Evolutionary conservation across 2,113 vertebrate genomes (phyloP).

Genomic region (Pavo muticus): DNA sequence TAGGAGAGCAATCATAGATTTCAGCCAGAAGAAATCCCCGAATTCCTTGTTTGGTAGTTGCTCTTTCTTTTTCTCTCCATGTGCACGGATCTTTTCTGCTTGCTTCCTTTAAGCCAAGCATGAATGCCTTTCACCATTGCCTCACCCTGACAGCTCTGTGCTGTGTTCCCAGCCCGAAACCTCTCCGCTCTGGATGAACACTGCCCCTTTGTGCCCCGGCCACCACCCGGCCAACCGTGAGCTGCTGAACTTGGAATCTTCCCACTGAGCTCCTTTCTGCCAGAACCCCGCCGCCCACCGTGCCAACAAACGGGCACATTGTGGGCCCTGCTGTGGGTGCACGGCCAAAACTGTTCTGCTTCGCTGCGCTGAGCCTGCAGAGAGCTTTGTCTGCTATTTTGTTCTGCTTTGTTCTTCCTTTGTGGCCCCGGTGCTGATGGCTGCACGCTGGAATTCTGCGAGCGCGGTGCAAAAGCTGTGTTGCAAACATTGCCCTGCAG

Average conservation of each 20-base stretch:
- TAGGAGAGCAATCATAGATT: neutral
- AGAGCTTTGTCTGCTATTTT: neutral
- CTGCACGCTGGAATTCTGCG: neutral
- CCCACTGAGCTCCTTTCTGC: slow-evolving; percentile 3
- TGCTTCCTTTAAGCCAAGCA: neutral
- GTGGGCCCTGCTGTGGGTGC: neutral
- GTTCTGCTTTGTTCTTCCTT: too few species aligned
- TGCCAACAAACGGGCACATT: slow-evolving; percentile 7
- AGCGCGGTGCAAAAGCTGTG: neutral
- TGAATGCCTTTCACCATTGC: fast-evolving
- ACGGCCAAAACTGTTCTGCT: neutral
- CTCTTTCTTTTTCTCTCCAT: neutral
- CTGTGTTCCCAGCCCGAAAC: neutral
- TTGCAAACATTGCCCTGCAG: neutral
- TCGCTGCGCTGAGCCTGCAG: neutral
- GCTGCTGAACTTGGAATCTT: neutral
- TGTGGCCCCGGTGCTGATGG: neutral
- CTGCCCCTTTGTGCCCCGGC: slow-evolving; percentile 25
- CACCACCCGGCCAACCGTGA: neutral
- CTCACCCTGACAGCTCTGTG: neutral
- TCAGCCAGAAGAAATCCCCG: neutral
- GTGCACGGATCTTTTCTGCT: neutral
- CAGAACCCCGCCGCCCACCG: neutral
- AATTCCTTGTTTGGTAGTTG: neutral
- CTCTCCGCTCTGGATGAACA: neutral